Evolutionary conservation across 30 jellyfish, hydroid and myxozoan species (phyloP), one percentile per base, ranked within the genome.

Genomic region (Turritopsis rubra): DNA sequence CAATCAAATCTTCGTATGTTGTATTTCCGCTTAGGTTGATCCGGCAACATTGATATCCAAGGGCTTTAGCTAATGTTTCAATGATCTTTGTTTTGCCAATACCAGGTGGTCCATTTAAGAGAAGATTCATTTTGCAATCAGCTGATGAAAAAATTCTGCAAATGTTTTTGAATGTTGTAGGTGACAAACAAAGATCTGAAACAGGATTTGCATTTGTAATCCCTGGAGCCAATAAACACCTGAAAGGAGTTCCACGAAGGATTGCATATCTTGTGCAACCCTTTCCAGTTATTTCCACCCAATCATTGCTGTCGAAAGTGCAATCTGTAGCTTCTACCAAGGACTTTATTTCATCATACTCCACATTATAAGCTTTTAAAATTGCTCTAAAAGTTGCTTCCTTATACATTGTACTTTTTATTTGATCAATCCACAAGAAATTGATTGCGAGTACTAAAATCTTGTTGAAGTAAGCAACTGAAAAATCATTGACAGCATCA

Each of bases 91-190:
- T 73, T 73, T 73, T 73, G 3, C 82, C 82, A 5, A 73, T 29
- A 73, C 82, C 82, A 5, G 82, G 82, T 73, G 82, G 82, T 1
- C 82, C 82, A 73, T 73, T 73, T 73, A 73, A 28, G 24, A 73
- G 82, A 25, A 73, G 54, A 22, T 29, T 25, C 52, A 73, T 22
- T 29, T 28, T 30, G 20, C 82, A 73, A 19, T 73, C 60, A 22
- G 82, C 82, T 1, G 82, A 25, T 1, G 82, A 73, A 73, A 73
- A 73, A 1, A 73, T 30, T 8, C 82, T 25, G 31, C 82, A 73
- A 22, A 73, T 73, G 54, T 73, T 73, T 23, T 72, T 25, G 72
- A 22, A 73, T 25, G 82, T 73, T 22, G 82, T 22, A 5, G 28
- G 13, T 3, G 82, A 73, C 24, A 73, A 30, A 73, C 52, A 22